Base-by-base conservation (phyloP, 2,888 invertebrate genomes). In the Dryocosmus kuriphilus region DNA sequence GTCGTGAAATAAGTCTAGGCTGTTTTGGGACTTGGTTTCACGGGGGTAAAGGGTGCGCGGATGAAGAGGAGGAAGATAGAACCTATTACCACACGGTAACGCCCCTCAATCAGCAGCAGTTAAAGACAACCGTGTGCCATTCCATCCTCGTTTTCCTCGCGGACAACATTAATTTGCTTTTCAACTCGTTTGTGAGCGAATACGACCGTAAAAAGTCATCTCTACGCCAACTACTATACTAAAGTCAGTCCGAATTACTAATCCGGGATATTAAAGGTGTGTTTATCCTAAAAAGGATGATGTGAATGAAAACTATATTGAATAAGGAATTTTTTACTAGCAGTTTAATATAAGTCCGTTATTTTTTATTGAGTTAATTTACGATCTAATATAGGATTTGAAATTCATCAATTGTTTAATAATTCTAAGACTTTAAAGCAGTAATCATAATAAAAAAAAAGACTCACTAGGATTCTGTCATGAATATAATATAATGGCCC, bases 1-100 rank as follows among this genome's bases (percentile, higher is more conserved):
- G 88, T 88, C 83, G 86, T 86, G 87, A 88, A 87, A 71, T 71
- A 71, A 71, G 71, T 71, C 71, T 71, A 71, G 71, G 51, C 63
- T 63, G 32, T 63, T 63, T 63, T 63, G 71, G 30, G 71, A 71
- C 27, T 41, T 65, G 65, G 32, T 35, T 63, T 63, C 19, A n/a
- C 22, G 35, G 35, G 63, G 35, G 63, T 35, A 63, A 63, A 63
- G 35, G 32, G 35, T 41, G 46, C 67, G 41, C 41, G 38, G 32
- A 32, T 55, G 24, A 65, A 65, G 51, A 32, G 46, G 46, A 73
- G 46, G 73, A 60, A 77, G 81, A 79, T 79, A 76, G 74, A 81
- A 81, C 77, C 79, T 78, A 81, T 81, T 80, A 80, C 78, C 77
- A 71, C 71, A 65, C 61, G 76, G 80, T 74, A 78, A 78, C 81